phyloP scores from a whole-genome alignment of 2,888 invertebrate genomes.

The Ornithoptera priamus region DNA sequence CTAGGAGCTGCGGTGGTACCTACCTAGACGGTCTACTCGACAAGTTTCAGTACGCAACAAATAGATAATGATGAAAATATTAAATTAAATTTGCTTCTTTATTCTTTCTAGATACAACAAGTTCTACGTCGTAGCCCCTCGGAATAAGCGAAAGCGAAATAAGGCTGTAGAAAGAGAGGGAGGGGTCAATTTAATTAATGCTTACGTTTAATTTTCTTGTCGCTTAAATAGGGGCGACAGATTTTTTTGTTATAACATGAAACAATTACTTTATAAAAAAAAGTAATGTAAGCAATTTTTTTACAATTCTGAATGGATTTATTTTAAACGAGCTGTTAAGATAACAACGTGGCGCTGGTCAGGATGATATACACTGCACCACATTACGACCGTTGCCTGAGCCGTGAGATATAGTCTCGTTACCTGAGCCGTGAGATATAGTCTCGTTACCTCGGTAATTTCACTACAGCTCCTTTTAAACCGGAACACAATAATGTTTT shows the following conservation, averaged over 20 bases:
- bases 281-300: not conserved
- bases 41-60: too few species aligned
- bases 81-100: not conserved
- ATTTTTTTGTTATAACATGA: conserved; percentile 39
- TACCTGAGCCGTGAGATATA: too few species aligned
- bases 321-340: not conserved
- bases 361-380: too few species aligned
- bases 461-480: too few species aligned
- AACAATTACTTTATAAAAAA: conserved; percentile 6
- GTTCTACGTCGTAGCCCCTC: conserved; percentile 48
- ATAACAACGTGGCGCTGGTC: not conserved
- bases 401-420: too few species aligned
- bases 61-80: too few species aligned
- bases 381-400: too few species aligned
- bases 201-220: conserved; percentile 72
- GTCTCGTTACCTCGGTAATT: too few species aligned
- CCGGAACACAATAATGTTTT: too few species aligned
- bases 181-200: conserved; percentile 73
- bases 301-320: not conserved
- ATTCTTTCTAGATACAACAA: conserved; percentile 17
- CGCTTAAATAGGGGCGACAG: conserved; percentile 62
- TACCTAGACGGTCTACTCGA: too few species aligned
- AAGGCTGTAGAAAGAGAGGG: conserved; percentile 56
- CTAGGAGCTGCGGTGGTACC: too few species aligned
- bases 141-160: conserved; percentile 78